Evolutionary conservation across 2,888 invertebrate genomes (phyloP), one percentile per base, ranked within the genome.

Genomic region (Bugula neritina): DNA sequence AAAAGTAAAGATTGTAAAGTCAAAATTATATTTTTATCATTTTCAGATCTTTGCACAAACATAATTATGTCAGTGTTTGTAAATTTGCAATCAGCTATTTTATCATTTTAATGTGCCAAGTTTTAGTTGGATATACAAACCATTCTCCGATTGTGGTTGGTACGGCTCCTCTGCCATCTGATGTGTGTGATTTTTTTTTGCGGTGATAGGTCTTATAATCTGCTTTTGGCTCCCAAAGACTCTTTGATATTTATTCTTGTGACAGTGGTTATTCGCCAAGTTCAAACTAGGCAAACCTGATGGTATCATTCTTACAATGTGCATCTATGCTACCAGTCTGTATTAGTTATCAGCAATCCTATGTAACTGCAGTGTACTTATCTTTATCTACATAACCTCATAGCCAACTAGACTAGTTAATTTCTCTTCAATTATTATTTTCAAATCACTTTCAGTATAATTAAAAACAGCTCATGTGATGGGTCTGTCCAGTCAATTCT

Each of bases 91-190:
- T 63, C 63, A 63, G 31, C 10, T 63, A 63, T 63, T 63, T 57
- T 63, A 63, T 63, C 63, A 63, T 63, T 63, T 63, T 31, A 63
- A 29, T 63, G 63, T 63, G 63, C 63, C 63, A 63, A 63, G 63
- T 31, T 63, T 31, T 63, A 10, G 43, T 43, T 43, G 43, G 17
- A n/a, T n/a, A n/a, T n/a, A n/a, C n/a, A n/a, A n/a, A n/a, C n/a
- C n/a, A n/a, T n/a, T n/a, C n/a, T n/a, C n/a, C n/a, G 43, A 43
- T 43, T 5, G 17, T 43, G 43, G 43, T 43, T 10, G 43, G 43
- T 17, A 5, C 17, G 5, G 43, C 5, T 43, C 5, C 43, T 17
- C 5, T 5, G 5, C 43, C 5, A 43, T 43, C 5, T 43, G 5
- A 43, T 43, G 43, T 43, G 17, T 10, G 43, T 43, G 43, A 43